phyloP scores from a whole-genome alignment of 2,888 invertebrate species.

The Lepidonotus clava region DNA sequence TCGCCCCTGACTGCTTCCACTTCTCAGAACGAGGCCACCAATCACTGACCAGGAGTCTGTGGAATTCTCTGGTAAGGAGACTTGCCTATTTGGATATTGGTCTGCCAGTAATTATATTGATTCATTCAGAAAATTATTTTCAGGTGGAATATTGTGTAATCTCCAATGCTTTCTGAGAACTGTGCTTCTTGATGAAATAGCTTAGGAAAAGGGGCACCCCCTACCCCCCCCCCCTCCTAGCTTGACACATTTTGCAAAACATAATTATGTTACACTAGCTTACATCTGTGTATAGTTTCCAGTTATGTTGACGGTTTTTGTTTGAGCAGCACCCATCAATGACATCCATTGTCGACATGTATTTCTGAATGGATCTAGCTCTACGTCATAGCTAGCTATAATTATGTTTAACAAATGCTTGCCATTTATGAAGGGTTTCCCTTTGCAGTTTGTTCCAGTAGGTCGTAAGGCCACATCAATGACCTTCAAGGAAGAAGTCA shows the following conservation, averaged over 20 bases:
- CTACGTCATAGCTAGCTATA: no score
- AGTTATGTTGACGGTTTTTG: no score
- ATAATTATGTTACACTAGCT: no score
- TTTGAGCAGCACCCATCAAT: neutral
- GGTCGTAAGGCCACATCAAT: conserved; percentile 22
- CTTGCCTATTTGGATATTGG: neutral
- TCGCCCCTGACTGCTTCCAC: conserved; percentile 79
- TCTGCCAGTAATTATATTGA: neutral
- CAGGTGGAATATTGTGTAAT: neutral
- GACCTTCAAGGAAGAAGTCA: neutral
- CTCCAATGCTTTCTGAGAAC: no score
- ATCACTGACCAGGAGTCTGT: conserved; percentile 74
- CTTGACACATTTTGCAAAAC: no score
- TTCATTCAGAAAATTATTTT: neutral
- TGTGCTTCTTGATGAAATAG: no score
- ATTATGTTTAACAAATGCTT: no score
- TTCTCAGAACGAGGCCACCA: conserved; percentile 74
- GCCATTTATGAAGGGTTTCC: no score
- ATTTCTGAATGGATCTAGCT: no score
- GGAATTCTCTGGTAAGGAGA: conserved; percentile 76
- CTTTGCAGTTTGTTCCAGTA: conserved; percentile 46
- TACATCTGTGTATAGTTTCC: no score
- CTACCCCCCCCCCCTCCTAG: no score
- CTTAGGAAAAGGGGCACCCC: no score
- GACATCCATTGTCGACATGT: neutral